Evolutionary conservation across 2,113 vertebrate genomes (phyloP), one percentile per base, ranked within the genome.

Genomic region (Sebastes fasciatus): DNA sequence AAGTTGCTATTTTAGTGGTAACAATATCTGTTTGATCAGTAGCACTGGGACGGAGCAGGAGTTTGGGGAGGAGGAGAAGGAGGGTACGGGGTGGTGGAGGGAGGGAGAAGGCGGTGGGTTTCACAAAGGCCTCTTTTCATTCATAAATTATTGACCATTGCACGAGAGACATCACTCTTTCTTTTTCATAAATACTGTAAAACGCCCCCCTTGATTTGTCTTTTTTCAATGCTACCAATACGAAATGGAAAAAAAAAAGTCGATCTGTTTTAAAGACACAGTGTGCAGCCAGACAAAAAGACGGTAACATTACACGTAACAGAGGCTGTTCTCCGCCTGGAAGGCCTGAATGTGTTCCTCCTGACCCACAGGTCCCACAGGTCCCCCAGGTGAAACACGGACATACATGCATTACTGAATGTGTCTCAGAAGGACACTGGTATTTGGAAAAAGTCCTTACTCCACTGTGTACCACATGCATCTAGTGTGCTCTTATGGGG

Each of bases 1-100:
- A 94, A 62, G 94, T 93, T 96, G 94, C 96, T 97, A 95, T 97
- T 96, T 97, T 94, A 19, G 95, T 93, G 88, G 95, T 95, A 94
- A 93, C 94, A 93, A 92, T 95, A 94, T 97, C 94, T 96, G 96
- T 96, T 96, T 96, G 95, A 96, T 96, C 83, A 23, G 62, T 80
- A 79, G 88, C 95, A 49, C 86, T 82, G 85, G 83, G 85, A 73
- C 77, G 67, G 78, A 91, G 87, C 86, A 80, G 81, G 64, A 86
- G 81, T 91, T 90, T 55, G 66, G 76, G 75, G 42, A 34, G 58
- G 26, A 34, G 48, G 91, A 7, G 45, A 34, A 34, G 55, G 14
- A 34, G 12, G 54, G 48, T 77, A n/a, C 8, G 16, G 58, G 58
- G 66, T 61, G 48, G 57, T 67, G 61, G 79, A 26, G 83, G 75